phyloP scores from a whole-genome alignment of 2,113 vertebrate genomes.

The Hydrochoerus hydrochaeris region DNA sequence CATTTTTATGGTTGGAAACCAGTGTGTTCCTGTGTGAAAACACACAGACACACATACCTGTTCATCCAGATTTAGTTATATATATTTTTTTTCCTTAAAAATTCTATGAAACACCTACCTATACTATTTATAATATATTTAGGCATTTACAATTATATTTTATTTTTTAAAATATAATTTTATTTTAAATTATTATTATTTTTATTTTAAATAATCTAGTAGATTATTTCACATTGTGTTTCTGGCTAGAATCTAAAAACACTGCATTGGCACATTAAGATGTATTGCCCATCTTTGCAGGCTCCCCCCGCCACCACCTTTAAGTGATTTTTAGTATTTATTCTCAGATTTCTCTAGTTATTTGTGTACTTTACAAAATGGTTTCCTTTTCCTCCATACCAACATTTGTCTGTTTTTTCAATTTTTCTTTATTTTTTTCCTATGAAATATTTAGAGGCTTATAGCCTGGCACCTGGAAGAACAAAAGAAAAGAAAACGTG shows the following conservation, averaged over 20 bases:
- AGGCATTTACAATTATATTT: not conserved
- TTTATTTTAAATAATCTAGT: no score
- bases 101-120: not conserved
- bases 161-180: not conserved
- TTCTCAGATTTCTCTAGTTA: not conserved
- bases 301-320: not conserved
- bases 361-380: not conserved
- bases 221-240: not conserved
- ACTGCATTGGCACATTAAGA: not conserved
- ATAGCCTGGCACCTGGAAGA: not conserved
- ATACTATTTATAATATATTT: not conserved
- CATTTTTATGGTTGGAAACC: not conserved
- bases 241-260: not conserved
- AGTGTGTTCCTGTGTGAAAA: not conserved
- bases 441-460: not conserved
- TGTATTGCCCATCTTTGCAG: not conserved
- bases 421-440: not conserved
- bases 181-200: no score
- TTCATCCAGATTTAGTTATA: not conserved
- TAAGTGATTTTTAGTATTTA: not conserved
- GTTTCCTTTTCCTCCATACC: not conserved
- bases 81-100: not conserved
- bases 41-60: no score
- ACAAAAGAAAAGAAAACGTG: not conserved
- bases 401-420: not conserved